phyloP scores from a whole-genome alignment of 2,888 invertebrate genomes.

The Alsophila aescularia region DNA sequence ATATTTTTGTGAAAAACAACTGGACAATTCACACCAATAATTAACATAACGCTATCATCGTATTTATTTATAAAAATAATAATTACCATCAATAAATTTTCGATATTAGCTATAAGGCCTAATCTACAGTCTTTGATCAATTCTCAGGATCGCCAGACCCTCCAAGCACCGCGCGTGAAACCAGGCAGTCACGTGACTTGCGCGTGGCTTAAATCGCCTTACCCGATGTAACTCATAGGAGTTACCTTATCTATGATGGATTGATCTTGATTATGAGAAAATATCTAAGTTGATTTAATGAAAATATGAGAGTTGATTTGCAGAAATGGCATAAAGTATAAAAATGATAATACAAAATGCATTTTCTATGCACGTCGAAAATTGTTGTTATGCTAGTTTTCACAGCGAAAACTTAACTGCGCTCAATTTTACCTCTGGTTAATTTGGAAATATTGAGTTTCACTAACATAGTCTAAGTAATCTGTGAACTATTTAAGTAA shows the following conservation, averaged over 20 bases:
- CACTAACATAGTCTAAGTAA: too few species aligned
- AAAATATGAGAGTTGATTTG: not conserved
- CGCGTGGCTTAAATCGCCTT: slow-evolving; percentile 51
- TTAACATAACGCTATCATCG: too few species aligned
- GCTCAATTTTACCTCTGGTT: too few species aligned
- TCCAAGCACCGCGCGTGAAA: slow-evolving; percentile 35
- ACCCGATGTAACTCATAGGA: slow-evolving; percentile 7
- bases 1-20: too few species aligned
- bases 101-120: slow-evolving; percentile 10
- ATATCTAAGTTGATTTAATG: too few species aligned
- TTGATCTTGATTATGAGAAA: slow-evolving; percentile 28
- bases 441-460: too few species aligned
- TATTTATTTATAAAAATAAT: too few species aligned
- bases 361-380: not conserved
- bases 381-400: slow-evolving; percentile 7
- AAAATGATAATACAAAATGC: not conserved
- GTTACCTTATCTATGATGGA: slow-evolving; percentile 20
- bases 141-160: too few species aligned
- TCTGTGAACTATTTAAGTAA: too few species aligned
- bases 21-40: too few species aligned
- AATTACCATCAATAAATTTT: slow-evolving; percentile 5
- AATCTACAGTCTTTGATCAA: slow-evolving; percentile 13
- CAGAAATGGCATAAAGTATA: not conserved
- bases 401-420: not conserved
- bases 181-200: slow-evolving; percentile 59